phyloP scores from a whole-genome alignment of 2,888 invertebrate species.

The Trissolcus brochymenae region DNA sequence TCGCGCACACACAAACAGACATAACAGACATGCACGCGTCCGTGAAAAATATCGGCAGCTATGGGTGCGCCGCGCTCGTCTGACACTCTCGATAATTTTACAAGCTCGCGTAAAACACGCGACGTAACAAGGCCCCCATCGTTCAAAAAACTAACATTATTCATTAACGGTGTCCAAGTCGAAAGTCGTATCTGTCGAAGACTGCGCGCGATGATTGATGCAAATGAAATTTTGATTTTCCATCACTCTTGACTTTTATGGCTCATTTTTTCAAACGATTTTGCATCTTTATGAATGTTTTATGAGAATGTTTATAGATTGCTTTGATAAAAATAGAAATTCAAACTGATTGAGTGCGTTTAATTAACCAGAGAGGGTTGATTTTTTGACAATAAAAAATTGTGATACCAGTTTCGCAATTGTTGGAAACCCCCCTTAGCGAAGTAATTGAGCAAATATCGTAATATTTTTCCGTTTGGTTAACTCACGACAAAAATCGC shows the following conservation, averaged over 20 bases:
- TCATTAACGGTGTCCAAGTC: constrained; percentile 34
- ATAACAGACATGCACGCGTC: constrained; percentile 7
- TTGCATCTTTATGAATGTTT: too few species aligned
- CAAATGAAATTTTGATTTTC: constrained; percentile 12
- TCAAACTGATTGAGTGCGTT: not conserved
- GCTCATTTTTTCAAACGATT: too few species aligned
- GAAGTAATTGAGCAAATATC: constrained; percentile 34
- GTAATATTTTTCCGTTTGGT: constrained; percentile 44
- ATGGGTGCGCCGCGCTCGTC: constrained; percentile 31
- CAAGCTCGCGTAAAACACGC: constrained; percentile 48
- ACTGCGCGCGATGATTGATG: constrained; percentile 35
- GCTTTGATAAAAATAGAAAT: too few species aligned
- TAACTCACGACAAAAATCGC: constrained; percentile 26
- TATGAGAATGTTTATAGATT: constrained; percentile 9
- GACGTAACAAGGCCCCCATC: constrained; percentile 45
- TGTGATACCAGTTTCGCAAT: not conserved
- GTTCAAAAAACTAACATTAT: constrained; percentile 30
- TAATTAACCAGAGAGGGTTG: too few species aligned
- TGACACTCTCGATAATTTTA: constrained; percentile 42
- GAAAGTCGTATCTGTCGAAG: constrained; percentile 38
- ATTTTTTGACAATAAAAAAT: not conserved
- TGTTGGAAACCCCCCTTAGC: not conserved
- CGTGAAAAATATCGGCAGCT: constrained; percentile 43
- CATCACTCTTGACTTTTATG: too few species aligned
- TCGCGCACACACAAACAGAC: too few species aligned